A percentile compares a stretch with the other conserved stretches of the same genome.
Conservation (phyloP, 1,140 invertebrate genomes). For the Atta colombica region DNA sequence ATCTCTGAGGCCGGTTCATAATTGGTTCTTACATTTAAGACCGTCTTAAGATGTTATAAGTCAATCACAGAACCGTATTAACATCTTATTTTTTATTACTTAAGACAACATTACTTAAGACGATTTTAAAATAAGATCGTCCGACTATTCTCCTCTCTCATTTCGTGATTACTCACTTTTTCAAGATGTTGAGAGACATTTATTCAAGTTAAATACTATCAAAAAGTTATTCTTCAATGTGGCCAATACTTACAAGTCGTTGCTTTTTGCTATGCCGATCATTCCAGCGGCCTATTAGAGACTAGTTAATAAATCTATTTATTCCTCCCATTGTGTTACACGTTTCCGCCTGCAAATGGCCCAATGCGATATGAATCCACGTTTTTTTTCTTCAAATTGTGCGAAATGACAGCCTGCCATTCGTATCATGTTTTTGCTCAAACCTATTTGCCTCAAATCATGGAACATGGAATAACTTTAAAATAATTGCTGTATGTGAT, state of each 20-base stretch:
- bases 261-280: constrained; percentile 48
- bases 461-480: background rate
- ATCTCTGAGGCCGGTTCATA: background rate
- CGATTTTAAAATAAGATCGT: too few relatives aligned
- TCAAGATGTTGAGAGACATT: constrained; percentile 15
- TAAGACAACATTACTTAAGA: too few relatives aligned
- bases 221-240: constrained; percentile 40
- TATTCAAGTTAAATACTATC: constrained; percentile 29
- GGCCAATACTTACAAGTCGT: constrained; percentile 34
- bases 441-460: background rate
- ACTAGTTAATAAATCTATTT: constrained; percentile 32
- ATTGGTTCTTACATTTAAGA: too few relatives aligned
- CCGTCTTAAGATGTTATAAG: too few relatives aligned
- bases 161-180: constrained; percentile 1
- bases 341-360: constrained; percentile 20
- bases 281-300: constrained; percentile 21
- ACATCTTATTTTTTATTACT: too few relatives aligned
- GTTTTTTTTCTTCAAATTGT: background rate
- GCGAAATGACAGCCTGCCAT: background rate
- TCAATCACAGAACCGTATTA: too few relatives aligned
- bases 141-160: background rate
- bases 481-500: background rate
- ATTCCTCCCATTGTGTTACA: background rate
- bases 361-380: constrained; percentile 43
- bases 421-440: background rate